These are phyloP conservation scores for Drosophila chauvacae DNA, from an alignment of 1,140 invertebrate species.

Conservation along the genomic window DNA sequence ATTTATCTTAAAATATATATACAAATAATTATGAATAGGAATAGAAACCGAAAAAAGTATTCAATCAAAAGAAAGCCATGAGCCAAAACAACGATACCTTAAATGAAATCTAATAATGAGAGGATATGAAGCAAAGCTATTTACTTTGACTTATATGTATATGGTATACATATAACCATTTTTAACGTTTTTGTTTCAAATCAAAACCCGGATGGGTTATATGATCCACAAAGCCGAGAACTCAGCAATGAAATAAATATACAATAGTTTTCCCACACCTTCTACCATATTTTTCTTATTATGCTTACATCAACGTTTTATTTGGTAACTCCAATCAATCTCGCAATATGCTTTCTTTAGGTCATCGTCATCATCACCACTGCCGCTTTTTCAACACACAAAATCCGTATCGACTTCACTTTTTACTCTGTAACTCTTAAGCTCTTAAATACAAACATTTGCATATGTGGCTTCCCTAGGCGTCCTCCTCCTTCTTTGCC, in stretches of 20 bases:
- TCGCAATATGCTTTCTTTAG: slow-evolving; percentile 8
- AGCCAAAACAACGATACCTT: neutral
- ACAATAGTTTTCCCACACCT: too few species aligned
- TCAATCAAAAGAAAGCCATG: too few species aligned
- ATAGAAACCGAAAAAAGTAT: neutral
- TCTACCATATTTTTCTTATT: too few species aligned
- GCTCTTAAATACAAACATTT: slow-evolving; percentile 6
- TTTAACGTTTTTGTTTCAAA: too few species aligned
- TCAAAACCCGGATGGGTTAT: too few species aligned
- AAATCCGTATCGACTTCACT: slow-evolving; percentile 11
- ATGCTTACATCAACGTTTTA: neutral
- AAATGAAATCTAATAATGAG: neutral
- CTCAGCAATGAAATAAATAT: too few species aligned
- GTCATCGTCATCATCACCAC: slow-evolving; percentile 3
- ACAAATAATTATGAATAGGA: neutral
- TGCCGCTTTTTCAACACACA: slow-evolving; percentile 5
- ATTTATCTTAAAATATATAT: neutral
- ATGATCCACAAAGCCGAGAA: too few species aligned
- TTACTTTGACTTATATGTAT: neutral
- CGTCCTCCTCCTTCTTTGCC: neutral
- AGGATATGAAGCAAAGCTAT: neutral
- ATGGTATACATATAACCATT: too few species aligned
- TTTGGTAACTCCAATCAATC: neutral
- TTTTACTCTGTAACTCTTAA: neutral
- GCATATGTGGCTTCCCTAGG: neutral